phyloP scores from a whole-genome alignment of 2,797 vertebrate species.

The Argentina silus region DNA sequence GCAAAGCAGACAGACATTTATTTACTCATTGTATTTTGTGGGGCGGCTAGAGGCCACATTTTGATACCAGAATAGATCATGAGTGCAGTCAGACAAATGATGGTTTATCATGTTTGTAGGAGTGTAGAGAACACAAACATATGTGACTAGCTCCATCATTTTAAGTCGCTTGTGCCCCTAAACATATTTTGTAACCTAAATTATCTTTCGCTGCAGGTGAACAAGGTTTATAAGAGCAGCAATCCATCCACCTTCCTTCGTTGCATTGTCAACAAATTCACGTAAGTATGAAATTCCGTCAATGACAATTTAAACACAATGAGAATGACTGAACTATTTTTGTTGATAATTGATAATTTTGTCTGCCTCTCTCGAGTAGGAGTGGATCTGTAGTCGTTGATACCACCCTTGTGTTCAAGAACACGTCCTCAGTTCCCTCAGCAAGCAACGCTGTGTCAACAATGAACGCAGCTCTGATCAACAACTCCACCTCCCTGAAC shows the following conservation, averaged over 20 bases:
- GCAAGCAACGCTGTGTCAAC: not conserved
- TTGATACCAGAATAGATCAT: no score
- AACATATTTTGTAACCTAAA: no score
- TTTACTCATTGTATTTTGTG: no score
- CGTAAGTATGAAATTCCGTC: conserved; percentile 41
- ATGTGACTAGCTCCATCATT: not conserved
- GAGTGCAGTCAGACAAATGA: no score
- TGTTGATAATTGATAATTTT: not conserved
- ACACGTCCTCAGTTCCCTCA: conserved; percentile 36
- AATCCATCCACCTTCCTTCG: conserved; percentile 27
- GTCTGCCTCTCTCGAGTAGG: conserved; percentile 31
- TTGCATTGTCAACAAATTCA: conserved; percentile 42
- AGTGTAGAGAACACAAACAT: no score
- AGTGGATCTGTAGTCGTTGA: conserved; percentile 47
- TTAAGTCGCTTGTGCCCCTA: no score
- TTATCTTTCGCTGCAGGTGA: conserved; percentile 44
- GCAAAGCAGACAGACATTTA: no score
- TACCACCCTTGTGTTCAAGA: conserved; percentile 39
- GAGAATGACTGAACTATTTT: rapidly evolving
- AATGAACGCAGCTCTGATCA: conserved; percentile 8
- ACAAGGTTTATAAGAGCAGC: not conserved
- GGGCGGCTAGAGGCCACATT: no score
- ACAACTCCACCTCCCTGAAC: not conserved
- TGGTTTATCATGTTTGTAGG: not conserved
- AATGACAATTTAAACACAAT: not conserved